A percentile compares a stretch with the other conserved stretches of the same genome.
phyloP scores from a whole-genome alignment of 2,113 vertebrate genomes.

The Mastomys coucha region DNA sequence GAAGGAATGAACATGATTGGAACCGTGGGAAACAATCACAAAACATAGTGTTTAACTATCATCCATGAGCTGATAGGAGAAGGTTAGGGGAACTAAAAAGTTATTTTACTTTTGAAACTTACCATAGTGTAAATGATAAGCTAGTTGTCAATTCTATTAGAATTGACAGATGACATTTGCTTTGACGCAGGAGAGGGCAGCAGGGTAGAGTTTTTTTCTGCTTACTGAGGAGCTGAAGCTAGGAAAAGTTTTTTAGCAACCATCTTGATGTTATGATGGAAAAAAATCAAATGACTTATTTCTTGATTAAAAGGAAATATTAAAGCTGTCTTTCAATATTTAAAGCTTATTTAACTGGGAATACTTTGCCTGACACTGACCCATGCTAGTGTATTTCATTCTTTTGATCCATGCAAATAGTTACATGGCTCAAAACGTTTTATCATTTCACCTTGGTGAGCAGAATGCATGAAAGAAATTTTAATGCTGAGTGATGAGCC shows the following conservation, averaged over 20 bases:
- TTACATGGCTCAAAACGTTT: conserved; percentile 89
- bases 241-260: conserved; percentile 84
- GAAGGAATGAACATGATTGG: conserved; percentile 59
- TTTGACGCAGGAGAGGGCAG: conserved; percentile 64
- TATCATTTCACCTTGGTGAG: conserved; percentile 87
- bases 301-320: conserved; percentile 92
- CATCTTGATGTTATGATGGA: conserved; percentile 75
- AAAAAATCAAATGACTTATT: conserved; percentile 86
- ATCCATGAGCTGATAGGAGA: conserved; percentile 49
- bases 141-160: conserved; percentile 67
- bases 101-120: conserved; percentile 76
- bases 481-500: conserved; percentile 84
- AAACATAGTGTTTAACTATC: conserved; percentile 79
- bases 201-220: conserved; percentile 75
- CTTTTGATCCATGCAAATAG: conserved; percentile 90
- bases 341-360: conserved; percentile 90
- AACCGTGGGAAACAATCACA: conserved; percentile 64
- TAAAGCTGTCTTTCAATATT: conserved; percentile 91
- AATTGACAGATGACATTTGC: conserved; percentile 69
- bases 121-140: conserved; percentile 63
- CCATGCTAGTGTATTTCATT: conserved; percentile 89
- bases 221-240: conserved; percentile 79
- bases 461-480: conserved; percentile 87
- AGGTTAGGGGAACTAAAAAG: not conserved
- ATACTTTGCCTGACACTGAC: conserved; percentile 88